phyloP scores from a whole-genome alignment of 2,888 invertebrate species.

The Ptychoptera albimana region DNA sequence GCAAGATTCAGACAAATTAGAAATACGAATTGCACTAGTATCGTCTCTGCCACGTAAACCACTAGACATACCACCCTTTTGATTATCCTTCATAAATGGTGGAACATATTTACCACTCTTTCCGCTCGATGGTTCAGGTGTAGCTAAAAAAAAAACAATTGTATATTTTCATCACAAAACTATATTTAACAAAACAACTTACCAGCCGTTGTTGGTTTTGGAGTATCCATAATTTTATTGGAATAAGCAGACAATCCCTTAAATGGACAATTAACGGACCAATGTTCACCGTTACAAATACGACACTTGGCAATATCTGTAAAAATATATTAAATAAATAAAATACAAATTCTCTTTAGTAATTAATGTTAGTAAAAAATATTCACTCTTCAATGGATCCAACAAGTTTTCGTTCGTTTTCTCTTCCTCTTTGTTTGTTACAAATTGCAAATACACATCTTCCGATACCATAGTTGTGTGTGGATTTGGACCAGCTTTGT shows the following conservation, averaged over 20 bases:
- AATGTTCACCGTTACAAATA: conserved; percentile 90
- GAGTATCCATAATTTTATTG: conserved; percentile 39
- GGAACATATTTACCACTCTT: conserved; percentile 60
- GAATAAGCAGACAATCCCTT: conserved; percentile 74
- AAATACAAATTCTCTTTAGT: background rate
- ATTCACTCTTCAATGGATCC: conserved; percentile 59
- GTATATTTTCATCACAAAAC: background rate
- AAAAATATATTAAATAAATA: conserved; percentile 4
- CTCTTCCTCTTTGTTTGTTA: conserved; percentile 76
- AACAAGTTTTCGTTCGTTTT: conserved; percentile 74
- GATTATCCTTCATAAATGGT: conserved; percentile 76
- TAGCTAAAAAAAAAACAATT: conserved; percentile 1
- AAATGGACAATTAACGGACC: conserved; percentile 97
- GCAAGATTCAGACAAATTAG: conserved; percentile 92
- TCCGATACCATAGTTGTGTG: conserved; percentile 94
- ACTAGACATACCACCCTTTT: conserved; percentile 51
- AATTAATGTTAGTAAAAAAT: background rate
- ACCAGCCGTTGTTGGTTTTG: conserved; percentile 32
- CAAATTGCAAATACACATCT: conserved; percentile 90
- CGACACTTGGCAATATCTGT: conserved; percentile 52
- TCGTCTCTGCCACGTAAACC: conserved; percentile 56
- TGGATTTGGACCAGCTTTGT: conserved; percentile 94
- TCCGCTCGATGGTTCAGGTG: conserved; percentile 10
- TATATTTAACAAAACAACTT: conserved; percentile 16
- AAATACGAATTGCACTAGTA: conserved; percentile 86